Base-by-base conservation (phyloP, 2,888 invertebrate species). In the Morinoia aosen region DNA sequence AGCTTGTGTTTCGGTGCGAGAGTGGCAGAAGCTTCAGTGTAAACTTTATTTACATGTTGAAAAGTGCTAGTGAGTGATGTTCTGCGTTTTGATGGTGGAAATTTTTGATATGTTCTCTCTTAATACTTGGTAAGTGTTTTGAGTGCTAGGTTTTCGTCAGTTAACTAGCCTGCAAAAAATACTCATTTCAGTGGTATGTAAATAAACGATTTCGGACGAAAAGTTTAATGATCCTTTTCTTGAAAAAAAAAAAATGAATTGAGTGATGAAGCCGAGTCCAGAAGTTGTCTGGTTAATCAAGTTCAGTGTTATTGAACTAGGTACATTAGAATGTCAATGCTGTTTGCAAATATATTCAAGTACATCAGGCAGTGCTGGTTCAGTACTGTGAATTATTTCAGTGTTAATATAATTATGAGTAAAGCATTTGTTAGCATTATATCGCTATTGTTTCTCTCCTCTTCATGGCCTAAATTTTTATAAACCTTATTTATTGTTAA, bases 1-100 rank as follows among this genome's bases (percentile, higher is more conserved):
- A 93, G 93, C 93, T 93, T 93, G 93, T 93, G 93, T 93, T 93
- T 93, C 56, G 93, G 56, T 57, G 5, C 57, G 33, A n/a, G 11
- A 93, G 25, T 57, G 56, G 93, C 40, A 57, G 57, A 33, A 39
- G 58, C n/a, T 90, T 90, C 90, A 90, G 93, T 93, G 93, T 93
- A 48, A 48, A 57, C 93, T 48, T 56, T 93, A 93, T 93, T 93
- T 93, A 57, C 58, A 57, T 25, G 0, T 39, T 3, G 90, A 90
- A 33, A 48, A 33, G 48, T 33, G 56, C 10, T 33, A 14, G 39
- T 56, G 57, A 76, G 25, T 57, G 57, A 16, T 33, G 33, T 39
- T 33, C n/a, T 57, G 57, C 7, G 57, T 14, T 57, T 57, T 57
- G 56, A 10, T 93, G 56, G 25, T 57, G 10, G 33, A 48, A 39